Base-by-base conservation (phyloP, 92 coral and sea anemone genomes). In the Muricea muricata region DNA sequence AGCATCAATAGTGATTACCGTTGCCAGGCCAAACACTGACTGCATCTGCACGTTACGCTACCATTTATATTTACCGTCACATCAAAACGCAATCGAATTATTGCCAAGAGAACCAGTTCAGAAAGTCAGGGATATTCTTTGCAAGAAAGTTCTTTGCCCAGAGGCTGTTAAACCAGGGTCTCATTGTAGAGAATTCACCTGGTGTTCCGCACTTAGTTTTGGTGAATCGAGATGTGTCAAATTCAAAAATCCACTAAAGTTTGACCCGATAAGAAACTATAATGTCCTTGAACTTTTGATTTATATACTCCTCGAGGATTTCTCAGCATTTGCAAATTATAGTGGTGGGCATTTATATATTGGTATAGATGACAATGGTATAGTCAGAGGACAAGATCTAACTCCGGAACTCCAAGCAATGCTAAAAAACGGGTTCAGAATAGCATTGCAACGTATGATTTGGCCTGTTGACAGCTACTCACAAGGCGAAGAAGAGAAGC, bases 311-410 rank as follows among this genome's bases (percentile, higher is more conserved):
- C 29, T 33, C 10, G 65, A 40, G 41, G 78, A 79, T 63, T 45
- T 86, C n/a, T 86, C 89, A 8, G 89, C 85, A 26, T 86, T 86
- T 29, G 89, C 89, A 14, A 86, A 86, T 79, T 55, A 79, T 46
- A 45, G 79, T 23, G 89, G 79, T 23, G 89, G 89, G 9, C 89
- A 82, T 47, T 33, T 86, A 18, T 86, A 78, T 50, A 77, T 74
- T 55, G 89, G 89, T 2, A 82, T 86, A 7, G 30, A 67, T 3
- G 74, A 86, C 25, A 79, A 78, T 24, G 89, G 89, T 21, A 46
- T 52, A 25, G 85, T 86, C 7, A 7, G 79, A 67, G 89, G 89
- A 41, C 73, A 86, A 31, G 28, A 5, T 2, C 50, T 79, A 30
- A 81, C 61, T 50, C 69, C 20, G 17, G 13, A n/a, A 37, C 84